phyloP scores from a whole-genome alignment of 2,113 vertebrate genomes.

The Cavia porcellus region DNA sequence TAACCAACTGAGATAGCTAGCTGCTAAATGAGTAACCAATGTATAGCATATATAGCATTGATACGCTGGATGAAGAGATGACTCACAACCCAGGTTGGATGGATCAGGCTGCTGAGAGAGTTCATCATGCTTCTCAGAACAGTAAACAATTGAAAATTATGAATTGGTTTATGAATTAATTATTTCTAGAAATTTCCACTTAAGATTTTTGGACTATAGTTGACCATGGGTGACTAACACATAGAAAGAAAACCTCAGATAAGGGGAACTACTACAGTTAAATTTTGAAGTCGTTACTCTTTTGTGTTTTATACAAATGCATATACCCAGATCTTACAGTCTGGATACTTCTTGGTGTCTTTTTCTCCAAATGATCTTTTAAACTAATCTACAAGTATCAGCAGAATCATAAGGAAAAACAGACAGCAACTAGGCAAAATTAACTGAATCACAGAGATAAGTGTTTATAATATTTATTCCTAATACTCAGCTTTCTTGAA shows the following conservation, averaged over 20 bases:
- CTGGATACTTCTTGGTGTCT: not conserved
- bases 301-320: conserved; percentile 39
- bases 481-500: not conserved
- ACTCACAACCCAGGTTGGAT: not conserved
- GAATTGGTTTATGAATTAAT: not conserved
- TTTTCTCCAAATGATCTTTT: not conserved
- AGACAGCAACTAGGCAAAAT: not conserved
- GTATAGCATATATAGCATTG: not conserved
- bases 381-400: not conserved
- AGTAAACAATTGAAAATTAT: not conserved
- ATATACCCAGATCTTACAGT: not conserved
- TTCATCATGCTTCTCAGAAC: not conserved
- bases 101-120: not conserved
- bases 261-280: not conserved
- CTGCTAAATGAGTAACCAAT: not conserved
- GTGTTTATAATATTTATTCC: not conserved
- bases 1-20: not conserved
- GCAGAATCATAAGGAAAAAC: not conserved
- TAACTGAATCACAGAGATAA: not conserved
- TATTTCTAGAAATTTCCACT: not conserved
- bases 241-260: not conserved
- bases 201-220: not conserved
- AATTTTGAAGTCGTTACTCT: conserved; percentile 5
- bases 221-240: not conserved
- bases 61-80: not conserved